These are phyloP conservation scores for Caenorhabditis parvicauda DNA, from an alignment of 2,888 invertebrate species.

Conservation along the genomic window DNA sequence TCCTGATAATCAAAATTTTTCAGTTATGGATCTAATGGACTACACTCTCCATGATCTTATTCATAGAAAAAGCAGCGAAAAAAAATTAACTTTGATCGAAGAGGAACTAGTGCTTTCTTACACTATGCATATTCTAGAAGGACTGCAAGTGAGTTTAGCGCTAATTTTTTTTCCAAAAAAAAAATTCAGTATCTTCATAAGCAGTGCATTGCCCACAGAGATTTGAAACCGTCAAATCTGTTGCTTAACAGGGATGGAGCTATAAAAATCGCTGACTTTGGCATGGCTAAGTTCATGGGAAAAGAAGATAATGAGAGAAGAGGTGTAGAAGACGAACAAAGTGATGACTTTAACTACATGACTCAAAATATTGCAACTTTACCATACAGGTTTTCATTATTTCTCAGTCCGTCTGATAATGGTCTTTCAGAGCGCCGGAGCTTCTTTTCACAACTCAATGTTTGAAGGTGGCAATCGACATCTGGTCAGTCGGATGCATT, in stretches of 20 bases:
- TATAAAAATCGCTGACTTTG: conserved; percentile 57
- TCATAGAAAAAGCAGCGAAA: conserved; percentile 47
- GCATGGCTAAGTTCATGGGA: neutral
- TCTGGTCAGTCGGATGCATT: conserved; percentile 61
- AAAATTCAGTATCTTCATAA: conserved; percentile 52
- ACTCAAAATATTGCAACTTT: conserved; percentile 58
- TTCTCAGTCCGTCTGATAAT: neutral
- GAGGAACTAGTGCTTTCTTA: too few relatives aligned
- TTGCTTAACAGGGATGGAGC: conserved; percentile 51
- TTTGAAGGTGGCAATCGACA: conserved; percentile 58
- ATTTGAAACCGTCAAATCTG: conserved; percentile 57
- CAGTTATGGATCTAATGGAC: conserved; percentile 59
- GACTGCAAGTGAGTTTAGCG: too few relatives aligned
- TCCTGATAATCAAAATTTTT: conserved; percentile 8
- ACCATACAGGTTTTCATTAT: conserved; percentile 38
- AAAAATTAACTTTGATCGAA: too few relatives aligned
- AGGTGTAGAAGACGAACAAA: conserved; percentile 42
- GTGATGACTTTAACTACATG: conserved; percentile 60
- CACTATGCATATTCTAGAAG: neutral
- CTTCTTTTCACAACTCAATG: conserved; percentile 56
- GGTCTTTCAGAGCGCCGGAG: conserved; percentile 49
- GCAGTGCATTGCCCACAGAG: conserved; percentile 57
- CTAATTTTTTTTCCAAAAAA: neutral
- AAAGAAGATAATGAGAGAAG: neutral
- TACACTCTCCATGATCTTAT: conserved; percentile 56